Conservation (phyloP, 2,113 vertebrate species). For the Polypterus senegalus region DNA sequence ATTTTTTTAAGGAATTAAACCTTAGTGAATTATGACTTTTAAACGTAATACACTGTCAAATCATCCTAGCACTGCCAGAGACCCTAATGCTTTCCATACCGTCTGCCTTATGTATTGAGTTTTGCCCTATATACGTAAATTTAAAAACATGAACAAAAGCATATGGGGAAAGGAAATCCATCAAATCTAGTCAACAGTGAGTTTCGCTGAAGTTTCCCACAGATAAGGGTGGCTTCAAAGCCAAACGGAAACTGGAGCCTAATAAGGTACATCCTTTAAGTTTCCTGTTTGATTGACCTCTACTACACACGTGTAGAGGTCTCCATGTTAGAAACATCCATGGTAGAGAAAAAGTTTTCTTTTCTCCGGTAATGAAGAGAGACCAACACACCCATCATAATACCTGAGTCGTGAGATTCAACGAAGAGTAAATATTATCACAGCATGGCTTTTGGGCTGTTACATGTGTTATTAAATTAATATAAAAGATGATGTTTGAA, state of each 20-base stretch:
- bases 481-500: too few species aligned
- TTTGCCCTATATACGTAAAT: slow-evolving; percentile 39
- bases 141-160: slow-evolving; percentile 37
- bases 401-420: too few species aligned
- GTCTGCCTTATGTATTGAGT: slow-evolving; percentile 50
- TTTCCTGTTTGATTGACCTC: slow-evolving; percentile 46
- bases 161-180: slow-evolving; percentile 53
- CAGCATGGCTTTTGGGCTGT: too few species aligned
- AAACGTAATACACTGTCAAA: slow-evolving; percentile 35
- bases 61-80: slow-evolving; percentile 49
- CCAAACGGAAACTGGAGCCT: slow-evolving; percentile 48
- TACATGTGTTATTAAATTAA: too few species aligned
- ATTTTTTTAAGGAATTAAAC: too few species aligned
- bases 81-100: slow-evolving; percentile 64
- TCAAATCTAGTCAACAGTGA: slow-evolving; percentile 50
- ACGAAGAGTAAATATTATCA: too few species aligned
- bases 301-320: neutral
- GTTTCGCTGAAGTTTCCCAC: slow-evolving; percentile 32
- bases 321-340: too few species aligned
- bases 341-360: too few species aligned
- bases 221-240: slow-evolving; percentile 56
- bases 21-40: too few species aligned
- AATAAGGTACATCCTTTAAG: slow-evolving; percentile 56
- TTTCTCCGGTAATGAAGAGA: too few species aligned
- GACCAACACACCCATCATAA: too few species aligned